These are phyloP conservation scores for Platyura marginata DNA, from an alignment of 1,140 invertebrate species.

Conservation along the genomic window DNA sequence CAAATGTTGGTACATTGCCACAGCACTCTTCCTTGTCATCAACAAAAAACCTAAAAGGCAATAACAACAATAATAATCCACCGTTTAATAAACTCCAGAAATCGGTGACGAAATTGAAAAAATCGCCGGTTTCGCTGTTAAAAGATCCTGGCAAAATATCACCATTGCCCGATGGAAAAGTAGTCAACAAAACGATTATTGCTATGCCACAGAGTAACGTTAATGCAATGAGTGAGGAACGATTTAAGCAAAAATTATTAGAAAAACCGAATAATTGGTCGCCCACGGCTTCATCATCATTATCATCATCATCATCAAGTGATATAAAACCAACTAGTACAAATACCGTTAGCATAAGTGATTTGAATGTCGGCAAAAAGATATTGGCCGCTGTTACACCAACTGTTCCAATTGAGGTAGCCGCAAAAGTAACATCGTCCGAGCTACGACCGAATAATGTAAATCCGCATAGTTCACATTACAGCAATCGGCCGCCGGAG, in stretches of 20 bases:
- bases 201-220: slow-evolving; percentile 25
- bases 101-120: background rate
- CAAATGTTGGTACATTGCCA: slow-evolving; percentile 39
- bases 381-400: background rate
- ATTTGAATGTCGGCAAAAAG: background rate
- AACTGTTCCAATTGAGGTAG: background rate
- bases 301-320: background rate
- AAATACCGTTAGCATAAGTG: background rate
- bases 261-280: slow-evolving; percentile 14
- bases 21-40: slow-evolving; percentile 17
- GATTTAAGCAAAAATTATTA: slow-evolving; percentile 37
- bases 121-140: background rate
- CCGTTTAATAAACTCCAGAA: background rate
- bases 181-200: background rate
- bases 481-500: background rate
- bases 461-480: background rate
- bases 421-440: background rate
- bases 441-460: slow-evolving; percentile 21
- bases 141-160: background rate
- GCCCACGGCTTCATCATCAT: slow-evolving; percentile 3
- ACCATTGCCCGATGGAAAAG: background rate
- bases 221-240: slow-evolving; percentile 32
- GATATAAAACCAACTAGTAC: background rate
- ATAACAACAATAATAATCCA: slow-evolving; percentile 6
- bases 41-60: slow-evolving; percentile 19